Base-by-base conservation (phyloP, 2,888 invertebrate species). In the Eupithecia abbreviata region DNA sequence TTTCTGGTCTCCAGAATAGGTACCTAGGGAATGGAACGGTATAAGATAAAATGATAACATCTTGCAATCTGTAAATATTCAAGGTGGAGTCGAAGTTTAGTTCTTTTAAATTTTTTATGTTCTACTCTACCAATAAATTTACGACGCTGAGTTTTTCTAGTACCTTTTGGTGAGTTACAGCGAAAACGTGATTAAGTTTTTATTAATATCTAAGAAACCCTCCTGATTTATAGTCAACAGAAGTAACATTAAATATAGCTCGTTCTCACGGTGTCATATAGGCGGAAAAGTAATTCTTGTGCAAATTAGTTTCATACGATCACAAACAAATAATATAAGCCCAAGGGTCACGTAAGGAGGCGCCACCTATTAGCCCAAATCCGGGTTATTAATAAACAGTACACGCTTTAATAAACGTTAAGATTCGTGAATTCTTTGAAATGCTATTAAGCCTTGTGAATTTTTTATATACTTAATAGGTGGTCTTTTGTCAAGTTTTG, bases 401-500 rank as follows among this genome's bases (percentile, higher is more conserved):
- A 77, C 73, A 74, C 71, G 66, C 12, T 66, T 55, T 49, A 42
- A 45, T 73, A 41, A 71, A 42, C 43, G 47, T 66, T 41, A 66
- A 41, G 41, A 67, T 58, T 67, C 10, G 4, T 51, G 30, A 5
- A 51, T 78, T 76, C 77, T 15, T 30, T 15, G 76, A 79, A 80
- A 67, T 65, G 10, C 69, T 71, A 77, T 79, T 71, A 79, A 75
- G 76, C 49, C 51, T n/a, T 62, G 70, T 62, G 62, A 62, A 62
- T 62, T 62, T 18, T 62, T 18, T 30, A 30, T 30, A 3, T 18
- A 12, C 62, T 12, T 30, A 58, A 30, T 62, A 62, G 62, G 12
- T 62, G 62, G 62, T 62, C 62, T 30, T 62, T 10, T 2, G 12
- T 30, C 12, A 12, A 62, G 10, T 62, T 18, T 58, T 18, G 9